These are phyloP conservation scores for Cistogaster globosa DNA, from an alignment of 2,888 invertebrate species.

Conservation along the genomic window DNA sequence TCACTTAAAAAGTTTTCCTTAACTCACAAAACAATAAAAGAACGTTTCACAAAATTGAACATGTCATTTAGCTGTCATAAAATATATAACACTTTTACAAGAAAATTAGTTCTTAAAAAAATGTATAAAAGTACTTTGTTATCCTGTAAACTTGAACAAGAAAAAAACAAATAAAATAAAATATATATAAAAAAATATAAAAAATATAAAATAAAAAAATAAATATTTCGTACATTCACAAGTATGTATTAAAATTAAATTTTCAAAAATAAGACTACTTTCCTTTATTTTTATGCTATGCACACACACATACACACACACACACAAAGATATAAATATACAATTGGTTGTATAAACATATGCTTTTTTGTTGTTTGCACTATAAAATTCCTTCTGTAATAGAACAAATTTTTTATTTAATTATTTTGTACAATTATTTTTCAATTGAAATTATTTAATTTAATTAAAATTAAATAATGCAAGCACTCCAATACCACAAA, in stretches of 20 bases:
- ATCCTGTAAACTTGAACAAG: background rate
- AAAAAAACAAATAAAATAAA: background rate
- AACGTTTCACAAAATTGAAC: background rate
- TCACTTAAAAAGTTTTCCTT: background rate
- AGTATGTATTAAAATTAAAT: conserved; percentile 21
- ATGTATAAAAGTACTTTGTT: background rate
- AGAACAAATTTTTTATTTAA: conserved; percentile 18
- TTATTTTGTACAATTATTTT: conserved; percentile 46
- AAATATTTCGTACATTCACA: background rate
- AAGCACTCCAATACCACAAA: conserved; percentile 25
- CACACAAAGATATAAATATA: background rate
- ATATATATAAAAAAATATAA: background rate
- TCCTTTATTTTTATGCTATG: background rate
- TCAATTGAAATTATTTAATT: conserved; percentile 52
- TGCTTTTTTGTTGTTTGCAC: background rate
- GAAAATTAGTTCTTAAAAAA: conserved; percentile 1
- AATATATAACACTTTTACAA: conserved; percentile 1
- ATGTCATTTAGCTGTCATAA: conserved; percentile 2
- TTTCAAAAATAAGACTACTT: background rate
- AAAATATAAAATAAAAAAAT: too few species aligned
- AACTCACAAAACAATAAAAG: conserved; percentile 13
- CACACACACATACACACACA: background rate
- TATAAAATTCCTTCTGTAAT: conserved; percentile 7
- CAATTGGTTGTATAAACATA: background rate
- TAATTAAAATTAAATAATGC: conserved; percentile 48